Evolutionary conservation across 1,140 invertebrate species (phyloP).

Genomic region (Batillaria attramentaria): DNA sequence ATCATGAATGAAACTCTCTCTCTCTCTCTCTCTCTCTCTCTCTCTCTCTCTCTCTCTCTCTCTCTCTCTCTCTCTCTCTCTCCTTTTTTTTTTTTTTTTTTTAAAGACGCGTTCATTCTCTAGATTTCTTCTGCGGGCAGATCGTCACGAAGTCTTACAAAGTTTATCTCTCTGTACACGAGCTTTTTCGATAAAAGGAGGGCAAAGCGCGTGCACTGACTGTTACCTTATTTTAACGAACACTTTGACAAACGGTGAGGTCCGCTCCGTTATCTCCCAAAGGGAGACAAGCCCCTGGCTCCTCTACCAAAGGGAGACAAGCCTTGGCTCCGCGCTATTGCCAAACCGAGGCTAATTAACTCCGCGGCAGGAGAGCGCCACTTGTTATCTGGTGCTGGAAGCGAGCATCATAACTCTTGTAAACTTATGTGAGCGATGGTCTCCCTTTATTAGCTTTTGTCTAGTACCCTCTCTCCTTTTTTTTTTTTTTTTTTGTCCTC

Average conservation of each 20-base stretch:
- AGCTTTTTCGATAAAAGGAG: background rate
- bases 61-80: background rate
- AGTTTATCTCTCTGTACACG: background rate
- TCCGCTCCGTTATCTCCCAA: background rate
- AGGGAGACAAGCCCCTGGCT: too few relatives aligned
- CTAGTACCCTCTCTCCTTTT: too few relatives aligned
- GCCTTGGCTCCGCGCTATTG: too few relatives aligned
- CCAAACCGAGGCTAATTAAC: too few relatives aligned
- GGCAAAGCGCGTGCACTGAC: background rate
- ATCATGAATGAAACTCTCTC: background rate
- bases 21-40: background rate
- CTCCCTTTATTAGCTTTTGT: too few relatives aligned
- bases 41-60: background rate
- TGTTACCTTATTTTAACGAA: background rate
- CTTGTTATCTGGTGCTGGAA: too few relatives aligned
- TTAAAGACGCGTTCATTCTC: background rate
- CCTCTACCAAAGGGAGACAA: too few relatives aligned
- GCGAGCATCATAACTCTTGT: too few relatives aligned
- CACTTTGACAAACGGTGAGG: background rate
- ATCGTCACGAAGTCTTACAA: background rate
- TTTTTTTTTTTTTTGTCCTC: too few relatives aligned
- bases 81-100: background rate
- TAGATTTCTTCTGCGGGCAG: background rate
- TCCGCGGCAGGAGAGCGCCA: too few relatives aligned
- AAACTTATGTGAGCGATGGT: too few relatives aligned